Evolutionary conservation across 2,113 vertebrate genomes (phyloP).

Genomic region (Echinops telfairi): DNA sequence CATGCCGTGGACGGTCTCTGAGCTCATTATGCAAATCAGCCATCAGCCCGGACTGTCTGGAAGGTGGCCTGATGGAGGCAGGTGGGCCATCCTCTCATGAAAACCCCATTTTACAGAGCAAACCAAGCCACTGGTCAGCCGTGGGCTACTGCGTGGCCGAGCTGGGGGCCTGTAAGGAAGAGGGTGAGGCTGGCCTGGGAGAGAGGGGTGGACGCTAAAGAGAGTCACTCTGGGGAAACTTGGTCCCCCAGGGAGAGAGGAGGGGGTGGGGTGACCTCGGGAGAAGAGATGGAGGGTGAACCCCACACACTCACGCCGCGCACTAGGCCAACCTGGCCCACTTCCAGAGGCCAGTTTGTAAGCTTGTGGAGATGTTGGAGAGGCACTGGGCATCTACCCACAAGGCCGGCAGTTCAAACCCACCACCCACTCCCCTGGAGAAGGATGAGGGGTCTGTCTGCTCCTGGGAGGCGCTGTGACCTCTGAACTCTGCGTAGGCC

Average conservation of each 20-base stretch:
- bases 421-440: too few relatives aligned
- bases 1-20: accelerated
- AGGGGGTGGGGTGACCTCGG: not conserved
- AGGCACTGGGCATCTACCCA: too few relatives aligned
- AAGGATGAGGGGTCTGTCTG: too few relatives aligned
- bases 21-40: not conserved
- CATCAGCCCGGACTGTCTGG: accelerated
- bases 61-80: accelerated
- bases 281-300: not conserved
- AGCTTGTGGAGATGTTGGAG: not conserved
- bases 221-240: not conserved
- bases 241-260: not conserved
- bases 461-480: too few relatives aligned
- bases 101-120: not conserved
- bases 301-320: not conserved
- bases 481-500: too few relatives aligned
- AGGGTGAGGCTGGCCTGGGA: not conserved
- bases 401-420: too few relatives aligned
- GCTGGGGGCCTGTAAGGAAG: too few relatives aligned
- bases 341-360: not conserved
- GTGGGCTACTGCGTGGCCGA: accelerated
- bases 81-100: not conserved
- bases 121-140: too few relatives aligned
- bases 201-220: not conserved
- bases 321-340: not conserved